Percentiles rank a stretch among this genome's conserved stretches.
Evolutionary conservation across 2,113 vertebrate species (phyloP).

Genomic region (Xenopus borealis): DNA sequence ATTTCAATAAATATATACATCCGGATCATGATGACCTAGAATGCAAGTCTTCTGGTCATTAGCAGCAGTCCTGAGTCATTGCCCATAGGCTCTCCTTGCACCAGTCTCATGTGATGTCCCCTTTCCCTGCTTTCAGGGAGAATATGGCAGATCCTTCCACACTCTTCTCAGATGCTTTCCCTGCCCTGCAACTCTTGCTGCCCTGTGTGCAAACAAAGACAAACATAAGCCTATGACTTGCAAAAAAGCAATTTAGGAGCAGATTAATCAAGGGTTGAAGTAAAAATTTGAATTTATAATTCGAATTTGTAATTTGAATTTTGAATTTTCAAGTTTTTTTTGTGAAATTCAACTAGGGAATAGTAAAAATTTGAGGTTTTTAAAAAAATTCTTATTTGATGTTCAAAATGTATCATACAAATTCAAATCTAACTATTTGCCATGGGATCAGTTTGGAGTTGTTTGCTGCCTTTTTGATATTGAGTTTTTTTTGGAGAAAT

Average conservation of each 20-base stretch:
- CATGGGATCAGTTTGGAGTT: too few relatives aligned
- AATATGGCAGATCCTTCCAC: neutral
- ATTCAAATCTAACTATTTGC: too few relatives aligned
- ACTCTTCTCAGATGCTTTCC: neutral
- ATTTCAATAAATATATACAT: slow-evolving; percentile 38
- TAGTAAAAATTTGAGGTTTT: too few relatives aligned
- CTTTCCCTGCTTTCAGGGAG: neutral
- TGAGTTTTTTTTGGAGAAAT: too few relatives aligned
- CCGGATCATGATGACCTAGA: slow-evolving; percentile 24
- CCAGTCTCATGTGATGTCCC: slow-evolving; percentile 17
- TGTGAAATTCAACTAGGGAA: too few relatives aligned
- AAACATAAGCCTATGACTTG: neutral
- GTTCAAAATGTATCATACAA: too few relatives aligned
- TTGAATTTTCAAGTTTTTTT: too few relatives aligned
- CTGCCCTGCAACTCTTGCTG: slow-evolving; percentile 13
- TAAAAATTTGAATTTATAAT: too few relatives aligned
- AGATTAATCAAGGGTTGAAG: too few relatives aligned
- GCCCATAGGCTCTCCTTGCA: slow-evolving; percentile 17
- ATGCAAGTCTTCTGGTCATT: slow-evolving; percentile 26
- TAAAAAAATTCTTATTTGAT: too few relatives aligned
- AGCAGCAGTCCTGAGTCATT: slow-evolving; percentile 40
- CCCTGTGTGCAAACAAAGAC: slow-evolving; percentile 11
- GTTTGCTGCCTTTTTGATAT: too few relatives aligned
- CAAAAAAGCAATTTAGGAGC: neutral
- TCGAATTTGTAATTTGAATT: too few relatives aligned